Evolutionary conservation across 2,888 invertebrate species (phyloP).

Genomic region (Thumatha senex): DNA sequence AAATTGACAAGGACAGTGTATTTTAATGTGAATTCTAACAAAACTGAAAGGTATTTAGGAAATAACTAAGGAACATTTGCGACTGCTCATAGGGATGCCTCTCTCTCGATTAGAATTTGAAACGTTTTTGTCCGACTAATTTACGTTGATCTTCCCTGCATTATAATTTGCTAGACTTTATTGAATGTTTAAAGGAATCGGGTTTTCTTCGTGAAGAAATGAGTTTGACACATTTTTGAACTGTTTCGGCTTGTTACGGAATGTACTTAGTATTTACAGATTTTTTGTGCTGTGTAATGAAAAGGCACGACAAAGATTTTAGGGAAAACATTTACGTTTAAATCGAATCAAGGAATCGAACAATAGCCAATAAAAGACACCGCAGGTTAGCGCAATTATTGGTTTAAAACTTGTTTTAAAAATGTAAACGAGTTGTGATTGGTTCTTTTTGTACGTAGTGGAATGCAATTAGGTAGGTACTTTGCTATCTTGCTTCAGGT

Average conservation of each 20-base stretch:
- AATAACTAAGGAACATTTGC: conserved; percentile 37
- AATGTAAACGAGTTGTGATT: no score
- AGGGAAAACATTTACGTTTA: not conserved
- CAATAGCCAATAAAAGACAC: not conserved
- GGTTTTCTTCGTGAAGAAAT: not conserved
- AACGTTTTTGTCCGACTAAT: conserved; percentile 26
- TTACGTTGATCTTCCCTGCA: conserved; percentile 27
- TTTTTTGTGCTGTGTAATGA: not conserved
- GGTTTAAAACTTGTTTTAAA: no score
- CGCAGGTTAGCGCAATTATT: no score
- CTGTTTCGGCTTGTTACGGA: not conserved
- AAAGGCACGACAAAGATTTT: not conserved
- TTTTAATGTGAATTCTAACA: conserved; percentile 39
- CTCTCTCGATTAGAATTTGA: conserved; percentile 35
- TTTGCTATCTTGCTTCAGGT: no score
- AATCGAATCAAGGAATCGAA: not conserved
- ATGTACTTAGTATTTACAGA: conserved; percentile 1
- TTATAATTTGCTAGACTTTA: conserved; percentile 25
- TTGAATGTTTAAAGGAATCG: conserved; percentile 12
- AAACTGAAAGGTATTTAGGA: conserved; percentile 27
- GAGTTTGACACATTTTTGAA: conserved; percentile 3
- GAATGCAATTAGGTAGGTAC: no score
- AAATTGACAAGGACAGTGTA: conserved; percentile 15
- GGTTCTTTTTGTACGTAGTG: no score
- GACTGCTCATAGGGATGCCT: conserved; percentile 38